These are phyloP conservation scores for Pteronotus mesoamericanus DNA, from an alignment of 2,797 vertebrate genomes.

Conservation along the genomic window DNA sequence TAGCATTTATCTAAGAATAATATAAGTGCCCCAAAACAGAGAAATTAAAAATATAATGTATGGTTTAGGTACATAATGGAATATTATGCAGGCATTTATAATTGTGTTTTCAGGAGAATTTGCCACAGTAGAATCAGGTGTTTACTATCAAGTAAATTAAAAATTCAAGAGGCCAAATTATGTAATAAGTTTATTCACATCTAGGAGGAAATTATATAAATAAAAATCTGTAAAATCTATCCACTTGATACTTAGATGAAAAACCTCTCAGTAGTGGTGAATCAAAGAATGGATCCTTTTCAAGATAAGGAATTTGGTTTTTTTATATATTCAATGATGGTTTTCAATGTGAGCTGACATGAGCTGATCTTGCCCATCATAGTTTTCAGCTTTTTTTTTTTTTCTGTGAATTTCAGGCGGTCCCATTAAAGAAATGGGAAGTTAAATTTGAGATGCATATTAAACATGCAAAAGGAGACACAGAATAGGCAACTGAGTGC, in stretches of 20 bases:
- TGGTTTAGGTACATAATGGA: not conserved
- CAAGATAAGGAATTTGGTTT: not conserved
- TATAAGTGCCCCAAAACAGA: not conserved
- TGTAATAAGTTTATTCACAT: not conserved
- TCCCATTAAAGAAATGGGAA: not conserved
- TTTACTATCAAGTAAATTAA: not conserved
- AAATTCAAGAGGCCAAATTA: not conserved
- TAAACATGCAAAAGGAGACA: not conserved
- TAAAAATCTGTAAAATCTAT: not conserved
- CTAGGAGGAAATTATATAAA: not conserved
- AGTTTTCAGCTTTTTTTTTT: not conserved
- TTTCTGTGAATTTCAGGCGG: not conserved
- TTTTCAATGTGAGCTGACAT: not conserved
- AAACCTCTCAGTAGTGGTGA: not conserved
- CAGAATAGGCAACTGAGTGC: not conserved
- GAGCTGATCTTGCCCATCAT: not conserved
- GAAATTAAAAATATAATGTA: not conserved
- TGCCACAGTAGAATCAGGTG: not conserved
- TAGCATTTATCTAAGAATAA: constrained; percentile 1
- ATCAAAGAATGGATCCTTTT: not conserved
- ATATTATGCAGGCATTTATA: not conserved
- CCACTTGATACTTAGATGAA: not conserved
- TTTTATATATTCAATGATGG: not conserved
- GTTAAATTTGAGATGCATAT: not conserved
- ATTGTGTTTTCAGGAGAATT: constrained; percentile 23